Percentiles rank a stretch among this genome's conserved stretches.
Conservation (phyloP, 2,888 invertebrate species). For the Pristionchus entomophagus region DNA sequence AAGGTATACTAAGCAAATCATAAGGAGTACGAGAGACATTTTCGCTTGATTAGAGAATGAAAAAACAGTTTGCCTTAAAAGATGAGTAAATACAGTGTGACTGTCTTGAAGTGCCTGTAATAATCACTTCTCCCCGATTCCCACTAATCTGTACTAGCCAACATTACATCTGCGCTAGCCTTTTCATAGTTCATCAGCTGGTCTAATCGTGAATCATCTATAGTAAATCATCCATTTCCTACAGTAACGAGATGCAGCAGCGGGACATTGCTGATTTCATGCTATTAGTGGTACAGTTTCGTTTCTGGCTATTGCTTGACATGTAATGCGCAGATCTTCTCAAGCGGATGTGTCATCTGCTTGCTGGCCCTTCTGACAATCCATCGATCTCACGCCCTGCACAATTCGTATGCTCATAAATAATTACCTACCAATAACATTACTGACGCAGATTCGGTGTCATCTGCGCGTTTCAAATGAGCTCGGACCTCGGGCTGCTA, state of each 20-base stretch:
- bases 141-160: background rate
- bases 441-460: conserved; percentile 5
- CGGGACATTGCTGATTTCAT: background rate
- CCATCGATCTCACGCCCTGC: background rate
- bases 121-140: background rate
- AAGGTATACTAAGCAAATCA: too few species aligned
- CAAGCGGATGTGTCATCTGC: background rate
- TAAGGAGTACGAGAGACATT: background rate
- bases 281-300: background rate
- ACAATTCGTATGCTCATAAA: background rate
- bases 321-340: background rate
- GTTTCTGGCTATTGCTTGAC: too few species aligned
- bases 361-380: background rate
- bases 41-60: too few species aligned
- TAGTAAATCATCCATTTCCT: background rate
- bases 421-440: background rate
- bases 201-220: background rate
- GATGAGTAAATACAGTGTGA: too few species aligned
- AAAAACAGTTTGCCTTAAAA: background rate
- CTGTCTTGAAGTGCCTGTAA: too few species aligned
- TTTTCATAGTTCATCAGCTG: background rate
- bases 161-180: background rate
- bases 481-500: background rate
- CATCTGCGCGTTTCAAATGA: conserved; percentile 8
- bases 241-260: background rate